phyloP scores from a whole-genome alignment of 2,113 vertebrate genomes.

The Echinops telfairi region DNA sequence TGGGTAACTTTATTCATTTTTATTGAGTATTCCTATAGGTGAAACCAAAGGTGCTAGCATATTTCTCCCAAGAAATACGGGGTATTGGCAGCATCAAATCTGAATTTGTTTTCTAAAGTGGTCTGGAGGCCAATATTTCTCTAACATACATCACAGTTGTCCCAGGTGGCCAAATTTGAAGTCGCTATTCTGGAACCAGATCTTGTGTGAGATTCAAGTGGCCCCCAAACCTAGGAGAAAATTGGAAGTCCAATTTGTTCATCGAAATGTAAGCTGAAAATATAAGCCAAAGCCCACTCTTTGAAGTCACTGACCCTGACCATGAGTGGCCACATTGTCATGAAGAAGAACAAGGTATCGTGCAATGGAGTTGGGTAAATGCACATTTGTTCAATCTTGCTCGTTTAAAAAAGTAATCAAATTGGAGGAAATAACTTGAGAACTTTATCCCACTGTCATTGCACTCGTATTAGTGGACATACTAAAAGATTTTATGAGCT shows the following conservation, averaged over 20 bases:
- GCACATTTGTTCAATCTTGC: constrained; percentile 21
- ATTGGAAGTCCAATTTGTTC: constrained; percentile 37
- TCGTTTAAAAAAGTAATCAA: not conserved
- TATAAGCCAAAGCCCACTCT: constrained; percentile 21
- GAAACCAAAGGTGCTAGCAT: constrained; percentile 59
- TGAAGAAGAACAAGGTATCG: constrained; percentile 12
- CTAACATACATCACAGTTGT: not conserved
- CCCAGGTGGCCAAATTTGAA: constrained; percentile 47
- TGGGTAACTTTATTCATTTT: constrained; percentile 67
- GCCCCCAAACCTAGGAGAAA: constrained; percentile 32
- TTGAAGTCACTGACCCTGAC: not conserved
- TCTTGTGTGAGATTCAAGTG: constrained; percentile 53
- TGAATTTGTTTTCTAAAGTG: constrained; percentile 68
- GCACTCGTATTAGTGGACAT: constrained; percentile 39
- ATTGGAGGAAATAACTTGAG: constrained; percentile 40
- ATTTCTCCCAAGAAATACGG: constrained; percentile 64
- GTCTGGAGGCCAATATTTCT: constrained; percentile 51
- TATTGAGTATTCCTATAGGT: constrained; percentile 44
- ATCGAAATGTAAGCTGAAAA: constrained; percentile 59
- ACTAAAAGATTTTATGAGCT: constrained; percentile 47
- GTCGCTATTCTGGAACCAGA: constrained; percentile 58
- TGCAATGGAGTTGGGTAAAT: not conserved
- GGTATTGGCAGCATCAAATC: constrained; percentile 46
- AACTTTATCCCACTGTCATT: not conserved
- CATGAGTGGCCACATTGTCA: not conserved